Conservation (phyloP, 2,797 vertebrate genomes). For the Leptodactylus fallax region DNA sequence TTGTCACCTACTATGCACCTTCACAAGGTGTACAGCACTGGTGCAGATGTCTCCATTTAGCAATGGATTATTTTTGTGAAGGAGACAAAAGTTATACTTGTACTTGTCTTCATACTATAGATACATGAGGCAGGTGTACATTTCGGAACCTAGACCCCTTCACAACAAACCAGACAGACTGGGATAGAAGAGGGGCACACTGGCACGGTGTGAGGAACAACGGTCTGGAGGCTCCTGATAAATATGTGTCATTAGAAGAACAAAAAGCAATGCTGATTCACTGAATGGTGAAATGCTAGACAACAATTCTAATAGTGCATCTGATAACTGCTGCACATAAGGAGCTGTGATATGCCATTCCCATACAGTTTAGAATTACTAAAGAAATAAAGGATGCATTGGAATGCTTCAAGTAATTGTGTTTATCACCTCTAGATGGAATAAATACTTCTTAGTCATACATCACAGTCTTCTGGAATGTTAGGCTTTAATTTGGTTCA, state of each 20-base stretch:
- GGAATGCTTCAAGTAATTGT: background rate
- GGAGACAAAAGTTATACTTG: background rate
- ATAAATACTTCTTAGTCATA: background rate
- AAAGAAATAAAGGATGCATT: background rate
- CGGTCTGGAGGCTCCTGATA: no score
- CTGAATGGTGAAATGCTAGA: no score
- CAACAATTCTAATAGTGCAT: no score
- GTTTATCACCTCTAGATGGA: constrained; percentile 13
- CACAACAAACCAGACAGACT: no score
- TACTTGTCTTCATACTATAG: no score
- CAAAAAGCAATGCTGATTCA: no score
- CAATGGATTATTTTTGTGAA: background rate
- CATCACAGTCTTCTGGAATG: background rate
- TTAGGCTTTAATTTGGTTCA: constrained; percentile 17
- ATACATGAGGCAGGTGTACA: no score
- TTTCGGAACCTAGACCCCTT: no score
- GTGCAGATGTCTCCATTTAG: background rate
- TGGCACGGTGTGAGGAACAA: no score
- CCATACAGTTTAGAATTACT: background rate
- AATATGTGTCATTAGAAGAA: no score
- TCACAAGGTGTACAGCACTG: background rate
- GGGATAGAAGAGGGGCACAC: no score
- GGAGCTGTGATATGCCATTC: background rate
- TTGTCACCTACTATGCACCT: background rate
- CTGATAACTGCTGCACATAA: background rate